These are phyloP conservation scores for Poecile atricapillus DNA, from an alignment of 2,113 vertebrate species.

Conservation along the genomic window DNA sequence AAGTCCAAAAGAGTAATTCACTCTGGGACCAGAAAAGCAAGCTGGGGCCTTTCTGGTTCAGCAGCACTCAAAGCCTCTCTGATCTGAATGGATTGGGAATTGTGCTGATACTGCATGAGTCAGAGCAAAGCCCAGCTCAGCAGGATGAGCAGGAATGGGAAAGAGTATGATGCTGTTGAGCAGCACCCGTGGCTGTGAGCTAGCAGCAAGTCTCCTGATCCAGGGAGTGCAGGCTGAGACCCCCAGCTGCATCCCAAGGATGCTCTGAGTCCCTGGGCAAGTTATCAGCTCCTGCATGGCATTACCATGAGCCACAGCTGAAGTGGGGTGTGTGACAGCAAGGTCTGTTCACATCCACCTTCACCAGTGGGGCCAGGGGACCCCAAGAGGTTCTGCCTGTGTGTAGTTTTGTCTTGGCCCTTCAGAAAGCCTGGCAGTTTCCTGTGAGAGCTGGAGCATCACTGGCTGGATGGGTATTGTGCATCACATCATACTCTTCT, in stretches of 20 bases:
- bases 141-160: background rate
- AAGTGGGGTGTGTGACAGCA: background rate
- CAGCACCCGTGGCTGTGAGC: background rate
- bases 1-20: constrained; percentile 24
- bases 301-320: background rate
- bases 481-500: background rate
- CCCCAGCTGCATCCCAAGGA: background rate
- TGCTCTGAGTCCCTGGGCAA: rapidly evolving
- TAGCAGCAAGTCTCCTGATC: rapidly evolving
- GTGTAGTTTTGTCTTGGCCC: rapidly evolving
- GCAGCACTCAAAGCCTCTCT: constrained; percentile 48
- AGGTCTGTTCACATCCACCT: background rate
- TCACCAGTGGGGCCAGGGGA: background rate
- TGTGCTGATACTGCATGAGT: constrained; percentile 59
- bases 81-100: constrained; percentile 25
- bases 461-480: background rate
- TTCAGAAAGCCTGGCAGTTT: background rate
- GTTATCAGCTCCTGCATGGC: rapidly evolving
- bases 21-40: constrained; percentile 45
- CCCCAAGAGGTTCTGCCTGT: background rate
- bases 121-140: constrained; percentile 53
- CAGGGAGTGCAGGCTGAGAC: rapidly evolving
- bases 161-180: background rate
- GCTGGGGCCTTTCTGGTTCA: constrained; percentile 34
- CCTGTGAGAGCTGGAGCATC: background rate